phyloP scores from a whole-genome alignment of 2,113 vertebrate species.

The Rafetus swinhoei region DNA sequence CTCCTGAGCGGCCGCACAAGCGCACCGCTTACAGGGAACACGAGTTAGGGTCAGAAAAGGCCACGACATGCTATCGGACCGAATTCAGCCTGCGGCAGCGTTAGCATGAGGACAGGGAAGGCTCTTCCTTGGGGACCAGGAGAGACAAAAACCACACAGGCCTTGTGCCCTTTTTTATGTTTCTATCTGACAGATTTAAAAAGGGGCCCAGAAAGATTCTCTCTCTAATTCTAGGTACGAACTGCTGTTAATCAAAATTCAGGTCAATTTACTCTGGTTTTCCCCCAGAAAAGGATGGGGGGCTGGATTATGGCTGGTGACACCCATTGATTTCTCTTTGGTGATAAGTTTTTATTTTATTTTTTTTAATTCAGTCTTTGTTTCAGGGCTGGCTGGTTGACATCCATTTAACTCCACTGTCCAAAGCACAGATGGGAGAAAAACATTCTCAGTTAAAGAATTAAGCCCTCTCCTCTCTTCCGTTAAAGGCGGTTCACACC shows the following conservation, averaged over 20 bases:
- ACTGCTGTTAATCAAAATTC: neutral
- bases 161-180: neutral
- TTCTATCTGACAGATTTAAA: neutral
- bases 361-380: neutral
- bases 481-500: neutral
- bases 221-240: neutral
- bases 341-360: too few relatives aligned
- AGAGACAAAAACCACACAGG: neutral
- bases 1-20: too few relatives aligned
- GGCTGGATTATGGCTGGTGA: too few relatives aligned
- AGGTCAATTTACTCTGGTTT: neutral
- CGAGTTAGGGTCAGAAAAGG: fast-evolving
- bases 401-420: neutral
- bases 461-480: neutral
- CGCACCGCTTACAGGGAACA: too few relatives aligned
- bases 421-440: neutral
- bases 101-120: neutral
- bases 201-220: neutral
- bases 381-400: neutral
- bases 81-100: neutral
- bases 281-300: neutral
- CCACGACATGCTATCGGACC: neutral
- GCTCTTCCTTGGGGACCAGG: neutral
- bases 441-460: neutral
- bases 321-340: too few relatives aligned